Evolutionary conservation across 2,113 vertebrate genomes (phyloP).

Genomic region (Brachyhypopomus gauderio): DNA sequence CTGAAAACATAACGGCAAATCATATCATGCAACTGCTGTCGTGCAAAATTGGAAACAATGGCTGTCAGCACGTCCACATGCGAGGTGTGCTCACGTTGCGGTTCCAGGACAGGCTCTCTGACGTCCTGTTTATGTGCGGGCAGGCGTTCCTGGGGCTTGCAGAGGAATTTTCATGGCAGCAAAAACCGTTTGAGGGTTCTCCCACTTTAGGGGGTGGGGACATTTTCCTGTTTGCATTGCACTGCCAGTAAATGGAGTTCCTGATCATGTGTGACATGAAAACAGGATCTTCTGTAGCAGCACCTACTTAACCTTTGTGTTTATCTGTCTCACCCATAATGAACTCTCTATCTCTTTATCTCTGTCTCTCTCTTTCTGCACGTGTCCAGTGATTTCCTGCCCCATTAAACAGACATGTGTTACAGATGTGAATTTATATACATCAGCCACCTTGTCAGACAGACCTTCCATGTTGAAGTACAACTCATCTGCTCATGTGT

Average conservation of each 20-base stretch:
- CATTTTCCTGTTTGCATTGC: conserved; percentile 26
- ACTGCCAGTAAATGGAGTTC: not conserved
- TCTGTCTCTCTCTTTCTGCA: not conserved
- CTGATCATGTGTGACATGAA: conserved; percentile 19
- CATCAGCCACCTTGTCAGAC: no score
- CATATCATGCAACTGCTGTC: not conserved
- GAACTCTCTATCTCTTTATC: not conserved
- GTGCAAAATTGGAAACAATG: no score
- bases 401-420: no score
- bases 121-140: conserved; percentile 14
- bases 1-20: conserved; percentile 24
- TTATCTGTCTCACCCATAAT: conserved; percentile 11
- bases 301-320: conserved; percentile 8
- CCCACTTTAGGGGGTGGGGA: not conserved
- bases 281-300: conserved; percentile 40
- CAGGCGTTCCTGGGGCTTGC: conserved; percentile 10
- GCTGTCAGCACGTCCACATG: conserved; percentile 14
- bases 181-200: not conserved
- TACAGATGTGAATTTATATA: no score
- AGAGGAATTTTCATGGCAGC: not conserved
- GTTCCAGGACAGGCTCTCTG: not conserved
- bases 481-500: no score
- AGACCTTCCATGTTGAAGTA: no score
- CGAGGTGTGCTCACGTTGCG: no score
- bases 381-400: no score